Base-by-base conservation (phyloP, 2,888 invertebrate genomes). In the Sarcophaga rosellei region DNA sequence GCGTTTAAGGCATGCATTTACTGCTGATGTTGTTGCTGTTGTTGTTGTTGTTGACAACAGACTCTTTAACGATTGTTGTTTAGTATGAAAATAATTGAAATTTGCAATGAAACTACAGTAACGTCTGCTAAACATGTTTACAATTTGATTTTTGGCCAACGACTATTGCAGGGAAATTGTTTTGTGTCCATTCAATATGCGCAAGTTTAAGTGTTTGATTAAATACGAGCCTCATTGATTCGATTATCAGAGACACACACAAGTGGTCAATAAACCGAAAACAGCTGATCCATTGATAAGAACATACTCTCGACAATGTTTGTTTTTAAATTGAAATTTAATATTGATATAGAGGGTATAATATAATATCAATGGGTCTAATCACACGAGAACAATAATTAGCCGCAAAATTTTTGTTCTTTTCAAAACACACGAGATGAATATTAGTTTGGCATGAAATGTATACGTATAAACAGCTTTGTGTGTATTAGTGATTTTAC, bases 41-140 rank as follows among this genome's bases (percentile, higher is more conserved):
- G 59, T n/a, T n/a, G n/a, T n/a, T n/a, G 17, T 35, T 61, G 47
- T 68, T 61, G 45, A 17, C 1, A 65, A 21, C 44, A 47, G 20
- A 11, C 23, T n/a, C 10, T 45, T 47, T 2, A 68, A 81, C 15
- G 68, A 17, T 69, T 74, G 69, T 23, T 68, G 62, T 25, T 75
- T 75, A 62, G 35, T 57, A 44, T 1, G 62, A 5, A 17, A 2
- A 66, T 72, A 61, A 82, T 77, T 77, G 59, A 82, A 66, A 44
- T 69, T 75, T 81, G 63, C 23, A 44, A 63, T 35, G 53, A 75
- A 11, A 45, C 70, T 75, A 15, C 23, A 63, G 11, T 12, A 57
- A 47, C 25, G 25, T 65, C 20, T 45, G 72, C 72, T 21, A 11
- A 76, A 72, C 81, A 82, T 82, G 59, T 73, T 80, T 45, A n/a